A percentile compares a stretch with the other conserved stretches of the same genome.
Evolutionary conservation across 2,888 invertebrate genomes (phyloP).

Genomic region (Drosophila diplacantha): DNA sequence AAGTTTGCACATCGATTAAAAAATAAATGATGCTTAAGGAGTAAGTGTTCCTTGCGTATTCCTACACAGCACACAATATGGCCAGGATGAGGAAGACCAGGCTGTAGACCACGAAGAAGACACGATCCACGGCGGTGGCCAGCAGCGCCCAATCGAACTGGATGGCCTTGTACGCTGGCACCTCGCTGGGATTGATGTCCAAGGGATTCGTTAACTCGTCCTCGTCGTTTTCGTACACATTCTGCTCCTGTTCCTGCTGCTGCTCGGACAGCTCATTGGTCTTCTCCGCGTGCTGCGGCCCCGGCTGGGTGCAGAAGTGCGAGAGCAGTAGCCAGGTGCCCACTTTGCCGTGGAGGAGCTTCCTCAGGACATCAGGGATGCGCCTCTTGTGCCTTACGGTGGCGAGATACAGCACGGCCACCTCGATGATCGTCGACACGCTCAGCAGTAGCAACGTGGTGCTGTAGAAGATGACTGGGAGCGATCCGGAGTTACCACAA

Average conservation of each 20-base stretch:
- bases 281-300: constrained; percentile 33
- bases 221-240: constrained; percentile 55
- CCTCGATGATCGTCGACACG: constrained; percentile 79
- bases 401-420: constrained; percentile 80
- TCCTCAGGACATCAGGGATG: constrained; percentile 77
- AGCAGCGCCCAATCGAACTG: constrained; percentile 83
- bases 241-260: constrained; percentile 48
- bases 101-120: constrained; percentile 81
- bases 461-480: constrained; percentile 80
- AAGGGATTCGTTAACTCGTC: constrained; percentile 47
- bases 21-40: constrained; percentile 24
- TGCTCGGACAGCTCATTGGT: constrained; percentile 69
- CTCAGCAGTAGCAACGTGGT: constrained; percentile 78
- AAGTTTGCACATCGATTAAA: constrained; percentile 37
- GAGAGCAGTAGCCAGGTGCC: constrained; percentile 71
- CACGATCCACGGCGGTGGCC: constrained; percentile 82
- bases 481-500: not conserved
- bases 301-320: constrained; percentile 60
- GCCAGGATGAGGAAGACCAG: constrained; percentile 79
- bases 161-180: constrained; percentile 66
- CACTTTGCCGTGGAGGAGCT: constrained; percentile 69
- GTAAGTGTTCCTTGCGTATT: not conserved
- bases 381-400: constrained; percentile 77
- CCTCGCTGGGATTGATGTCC: constrained; percentile 53
- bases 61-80: constrained; percentile 66